Base-by-base conservation (phyloP, 2,888 invertebrate species). In the Ochlodes sylvanus region DNA sequence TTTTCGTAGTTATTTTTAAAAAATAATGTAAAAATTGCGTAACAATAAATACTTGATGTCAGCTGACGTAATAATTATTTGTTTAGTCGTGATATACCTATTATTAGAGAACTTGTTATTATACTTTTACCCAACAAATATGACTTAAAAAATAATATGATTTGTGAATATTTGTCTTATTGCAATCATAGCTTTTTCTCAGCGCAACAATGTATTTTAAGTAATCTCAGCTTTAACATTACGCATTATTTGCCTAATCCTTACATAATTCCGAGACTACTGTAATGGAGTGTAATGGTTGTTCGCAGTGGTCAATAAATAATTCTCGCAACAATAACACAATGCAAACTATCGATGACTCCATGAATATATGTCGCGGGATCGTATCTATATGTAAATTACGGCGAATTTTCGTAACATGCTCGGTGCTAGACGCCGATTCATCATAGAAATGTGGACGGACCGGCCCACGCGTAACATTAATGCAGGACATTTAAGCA, bases 391-490 rank as follows among this genome's bases (percentile, higher is more conserved):
- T 87, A 89, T 89, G 89, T 86, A 90, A 90, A 91, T 89, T 86
- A 85, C 81, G 77, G 84, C 79, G 85, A 88, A 88, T 89, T 92
- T 92, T 90, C 89, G 91, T 88, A 90, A 92, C 85, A 77, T 72
- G 77, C 79, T 47, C 79, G 81, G 82, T 83, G 83, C 83, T 82
- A 80, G 82, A 77, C 83, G 84, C 82, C 92, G 87, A 92, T 92
- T 86, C 90, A 92, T 92, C 92, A 92, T 91, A 88, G 87, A 87
- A 89, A 90, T 90, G 91, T 89, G 88, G 90, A 90, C 91, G 89
- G 85, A 83, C 80, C 88, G 71, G 83, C 92, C 92, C 89, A 92
- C 92, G 90, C 90, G 73, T 73, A 61, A 72, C 79, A 79, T 81
- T 85, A 84, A 86, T 83, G 83, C 83, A 77, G 73, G 74, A 78